phyloP scores from a whole-genome alignment of 1,140 invertebrate genomes.

The Leptinotarsa texana region DNA sequence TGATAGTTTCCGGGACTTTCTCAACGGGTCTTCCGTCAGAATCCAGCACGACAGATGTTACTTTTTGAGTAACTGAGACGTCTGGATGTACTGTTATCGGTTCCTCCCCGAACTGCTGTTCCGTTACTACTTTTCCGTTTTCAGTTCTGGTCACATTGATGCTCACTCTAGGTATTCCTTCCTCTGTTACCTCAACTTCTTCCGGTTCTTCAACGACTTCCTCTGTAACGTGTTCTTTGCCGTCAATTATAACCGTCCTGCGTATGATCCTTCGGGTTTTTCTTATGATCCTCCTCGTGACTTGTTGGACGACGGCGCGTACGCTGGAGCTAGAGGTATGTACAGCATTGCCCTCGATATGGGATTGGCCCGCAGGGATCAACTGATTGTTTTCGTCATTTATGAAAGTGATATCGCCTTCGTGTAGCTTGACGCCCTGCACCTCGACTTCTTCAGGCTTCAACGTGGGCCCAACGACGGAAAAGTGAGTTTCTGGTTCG shows the following conservation, averaged over 20 bases:
- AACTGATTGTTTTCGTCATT: conserved; percentile 54
- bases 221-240: conserved; percentile 79
- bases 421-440: conserved; percentile 59
- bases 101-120: conserved; percentile 55
- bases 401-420: conserved; percentile 57
- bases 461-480: conserved; percentile 58
- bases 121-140: conserved; percentile 59
- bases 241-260: conserved; percentile 76
- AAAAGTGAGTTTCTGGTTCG: conserved; percentile 60
- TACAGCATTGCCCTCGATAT: conserved; percentile 54
- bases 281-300: conserved; percentile 74
- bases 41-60: conserved; percentile 34
- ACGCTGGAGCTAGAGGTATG: conserved; percentile 65
- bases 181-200: conserved; percentile 75
- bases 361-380: conserved; percentile 36
- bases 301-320: conserved; percentile 76
- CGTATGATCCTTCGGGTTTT: conserved; percentile 75
- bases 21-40: conserved; percentile 38
- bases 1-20: conserved; percentile 24
- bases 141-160: conserved; percentile 70
- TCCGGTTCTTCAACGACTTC: conserved; percentile 83
- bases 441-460: conserved; percentile 62
- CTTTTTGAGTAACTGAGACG: conserved; percentile 39
- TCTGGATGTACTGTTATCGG: conserved; percentile 27
- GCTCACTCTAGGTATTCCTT: conserved; percentile 73